Evolutionary conservation across 2,113 vertebrate genomes (phyloP), one percentile per base, ranked within the genome.

Genomic region (Chrysochloris asiatica): DNA sequence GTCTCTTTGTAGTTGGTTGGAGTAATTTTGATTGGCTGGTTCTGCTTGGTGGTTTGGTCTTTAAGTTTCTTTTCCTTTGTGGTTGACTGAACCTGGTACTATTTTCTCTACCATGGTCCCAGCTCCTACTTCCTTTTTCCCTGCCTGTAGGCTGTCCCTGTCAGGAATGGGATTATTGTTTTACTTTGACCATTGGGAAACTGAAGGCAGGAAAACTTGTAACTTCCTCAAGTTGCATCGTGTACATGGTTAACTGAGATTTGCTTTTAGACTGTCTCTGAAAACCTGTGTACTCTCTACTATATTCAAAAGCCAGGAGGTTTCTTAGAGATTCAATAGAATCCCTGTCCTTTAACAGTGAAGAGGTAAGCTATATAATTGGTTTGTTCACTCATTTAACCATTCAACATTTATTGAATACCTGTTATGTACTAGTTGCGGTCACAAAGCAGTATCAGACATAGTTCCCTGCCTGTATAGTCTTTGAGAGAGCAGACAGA

Each of bases 401-500:
- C 56, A 71, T n/a, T n/a, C n/a, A n/a, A n/a, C 63, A 84, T 50
- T 82, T 78, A 81, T 50, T 63, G 41, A 85, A 4, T n/a, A 17
- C 36, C 38, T 26, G 83, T 12, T 61, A 59, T 86, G 88, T 63
- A 71, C 41, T 72, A 83, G 86, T 41, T 73, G 59, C 33, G 81
- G 14, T 73, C 8, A 21, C 36, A 90, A 86, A 52, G 33, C 36
- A 82, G 80, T 88, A 76, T 47, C 48, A 72, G 73, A 90, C 63
- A 86, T 86, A 59, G 36, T 88, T 72, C n/a, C 61, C 75, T 67
- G 65, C 24, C 43, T 83, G 73, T 83, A 45, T 0, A 8, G 50
- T 90, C 86, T 84, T 87, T 72, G 65, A 41, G 43, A 81, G 41
- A 89, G 82, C 24, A 86, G 85, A 54, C 54, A 81, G 77, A 61